Percentiles rank a stretch among this genome's conserved stretches.
Conservation (phyloP, 2,113 vertebrate genomes). For the Neolamprologus fasciatus region DNA sequence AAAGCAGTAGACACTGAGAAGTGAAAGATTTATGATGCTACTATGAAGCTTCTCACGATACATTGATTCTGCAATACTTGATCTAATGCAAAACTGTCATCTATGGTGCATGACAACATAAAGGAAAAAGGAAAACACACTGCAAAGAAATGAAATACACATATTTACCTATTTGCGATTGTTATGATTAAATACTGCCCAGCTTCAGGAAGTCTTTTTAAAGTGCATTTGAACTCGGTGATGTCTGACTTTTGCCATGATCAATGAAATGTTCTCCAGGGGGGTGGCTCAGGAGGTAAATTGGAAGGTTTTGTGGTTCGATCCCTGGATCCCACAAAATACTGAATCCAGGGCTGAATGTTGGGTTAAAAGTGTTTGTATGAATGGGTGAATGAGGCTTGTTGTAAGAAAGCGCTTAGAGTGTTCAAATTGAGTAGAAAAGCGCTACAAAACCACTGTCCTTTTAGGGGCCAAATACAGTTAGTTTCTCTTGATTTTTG, state of each 20-base stretch:
- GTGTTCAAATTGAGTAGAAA: not conserved
- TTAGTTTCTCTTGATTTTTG: not conserved
- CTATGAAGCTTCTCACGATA: rapidly evolving
- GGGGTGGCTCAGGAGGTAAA: not conserved
- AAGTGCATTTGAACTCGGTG: not conserved
- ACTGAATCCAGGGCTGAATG: not conserved
- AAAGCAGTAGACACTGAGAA: not conserved
- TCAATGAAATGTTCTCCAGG: not conserved
- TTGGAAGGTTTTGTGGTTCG: not conserved
- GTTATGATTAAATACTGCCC: not conserved
- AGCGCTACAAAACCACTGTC: rapidly evolving
- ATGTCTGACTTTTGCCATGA: not conserved
- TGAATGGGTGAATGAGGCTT: not conserved
- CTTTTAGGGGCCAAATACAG: not conserved
- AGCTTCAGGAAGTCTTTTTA: not conserved
- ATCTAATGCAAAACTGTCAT: not conserved
- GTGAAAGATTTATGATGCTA: not conserved
- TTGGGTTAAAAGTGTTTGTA: not conserved
- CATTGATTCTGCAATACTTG: not conserved
- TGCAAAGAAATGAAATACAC: rapidly evolving
- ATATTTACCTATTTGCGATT: not conserved
- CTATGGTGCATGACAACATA: rapidly evolving
- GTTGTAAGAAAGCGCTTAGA: not conserved
- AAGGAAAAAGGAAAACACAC: rapidly evolving
- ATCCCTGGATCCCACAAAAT: not conserved